Evolutionary conservation across 1,140 invertebrate species (phyloP).

Genomic region (Scylla paramamosain): DNA sequence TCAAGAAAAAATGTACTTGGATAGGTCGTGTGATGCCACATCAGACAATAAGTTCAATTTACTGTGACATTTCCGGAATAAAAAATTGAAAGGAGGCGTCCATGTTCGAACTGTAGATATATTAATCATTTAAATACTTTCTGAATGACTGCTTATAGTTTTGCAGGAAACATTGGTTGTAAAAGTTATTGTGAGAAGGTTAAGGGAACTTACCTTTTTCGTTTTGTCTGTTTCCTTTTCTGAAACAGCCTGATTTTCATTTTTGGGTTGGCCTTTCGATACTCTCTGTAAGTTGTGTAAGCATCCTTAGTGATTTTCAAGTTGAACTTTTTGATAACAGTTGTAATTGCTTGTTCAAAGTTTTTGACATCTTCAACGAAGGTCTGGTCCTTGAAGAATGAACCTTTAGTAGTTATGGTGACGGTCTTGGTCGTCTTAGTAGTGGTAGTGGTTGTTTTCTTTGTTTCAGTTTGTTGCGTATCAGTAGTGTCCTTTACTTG

Average conservation of each 20-base stretch:
- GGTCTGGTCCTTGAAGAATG: background rate
- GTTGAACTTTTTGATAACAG: background rate
- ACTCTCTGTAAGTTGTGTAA: conserved; percentile 39
- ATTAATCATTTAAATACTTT: no score
- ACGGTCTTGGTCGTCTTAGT: conserved; percentile 5
- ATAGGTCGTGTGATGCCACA: no score
- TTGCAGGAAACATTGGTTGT: no score
- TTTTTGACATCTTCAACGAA: background rate
- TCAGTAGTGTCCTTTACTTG: conserved; percentile 2
- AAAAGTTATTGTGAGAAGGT: background rate
- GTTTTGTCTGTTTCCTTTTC: background rate
- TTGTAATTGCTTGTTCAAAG: background rate
- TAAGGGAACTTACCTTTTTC: conserved; percentile 8
- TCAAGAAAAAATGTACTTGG: no score
- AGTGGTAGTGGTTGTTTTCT: background rate
- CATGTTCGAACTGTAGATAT: no score
- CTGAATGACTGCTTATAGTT: no score
- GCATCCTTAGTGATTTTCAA: conserved; percentile 24
- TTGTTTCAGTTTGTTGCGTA: background rate
- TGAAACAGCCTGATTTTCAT: conserved; percentile 55
- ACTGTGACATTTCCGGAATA: no score
- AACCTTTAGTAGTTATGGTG: conserved; percentile 22
- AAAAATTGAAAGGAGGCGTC: no score
- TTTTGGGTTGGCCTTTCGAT: conserved; percentile 54
- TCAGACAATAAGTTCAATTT: no score